A percentile compares a stretch with the other conserved stretches of the same genome.
phyloP scores from a whole-genome alignment of 2,797 vertebrate species.

The Acipenser transmontanus region DNA sequence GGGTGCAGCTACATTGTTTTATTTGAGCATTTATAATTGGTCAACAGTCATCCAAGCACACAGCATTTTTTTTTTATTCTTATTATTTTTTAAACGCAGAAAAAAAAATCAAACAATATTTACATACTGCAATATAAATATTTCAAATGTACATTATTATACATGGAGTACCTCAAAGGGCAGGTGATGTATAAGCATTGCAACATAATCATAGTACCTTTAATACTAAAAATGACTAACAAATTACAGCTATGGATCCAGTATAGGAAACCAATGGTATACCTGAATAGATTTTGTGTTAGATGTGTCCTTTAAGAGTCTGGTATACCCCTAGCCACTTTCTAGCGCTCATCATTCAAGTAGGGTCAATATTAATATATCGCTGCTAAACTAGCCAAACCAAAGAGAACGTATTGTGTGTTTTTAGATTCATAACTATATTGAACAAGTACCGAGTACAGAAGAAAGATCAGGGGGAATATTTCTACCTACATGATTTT shows the following conservation, averaged over 20 bases:
- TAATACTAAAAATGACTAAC: constrained; percentile 40
- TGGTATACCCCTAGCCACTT: no score
- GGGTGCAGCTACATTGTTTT: constrained; percentile 65
- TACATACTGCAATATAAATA: constrained; percentile 84
- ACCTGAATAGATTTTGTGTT: constrained; percentile 44
- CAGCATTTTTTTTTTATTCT: constrained; percentile 52
- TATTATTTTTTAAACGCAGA: constrained; percentile 50
- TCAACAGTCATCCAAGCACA: constrained; percentile 70
- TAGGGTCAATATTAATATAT: neutral
- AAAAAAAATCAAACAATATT: constrained; percentile 58
- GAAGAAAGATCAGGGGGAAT: no score
- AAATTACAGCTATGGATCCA: constrained; percentile 25
- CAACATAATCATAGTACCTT: constrained; percentile 58
- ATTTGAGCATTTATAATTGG: constrained; percentile 71
- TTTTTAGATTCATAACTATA: no score
- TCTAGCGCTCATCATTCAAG: no score
- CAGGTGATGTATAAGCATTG: constrained; percentile 39
- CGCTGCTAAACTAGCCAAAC: constrained; percentile 4
- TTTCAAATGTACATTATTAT: constrained; percentile 83
- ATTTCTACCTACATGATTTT: constrained; percentile 10
- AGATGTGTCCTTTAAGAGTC: constrained; percentile 14
- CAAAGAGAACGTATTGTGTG: no score
- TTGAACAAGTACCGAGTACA: no score
- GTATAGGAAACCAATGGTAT: constrained; percentile 33
- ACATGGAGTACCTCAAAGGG: constrained; percentile 69